phyloP scores from a whole-genome alignment of 2,113 vertebrate genomes.

The Psettodes erumei region DNA sequence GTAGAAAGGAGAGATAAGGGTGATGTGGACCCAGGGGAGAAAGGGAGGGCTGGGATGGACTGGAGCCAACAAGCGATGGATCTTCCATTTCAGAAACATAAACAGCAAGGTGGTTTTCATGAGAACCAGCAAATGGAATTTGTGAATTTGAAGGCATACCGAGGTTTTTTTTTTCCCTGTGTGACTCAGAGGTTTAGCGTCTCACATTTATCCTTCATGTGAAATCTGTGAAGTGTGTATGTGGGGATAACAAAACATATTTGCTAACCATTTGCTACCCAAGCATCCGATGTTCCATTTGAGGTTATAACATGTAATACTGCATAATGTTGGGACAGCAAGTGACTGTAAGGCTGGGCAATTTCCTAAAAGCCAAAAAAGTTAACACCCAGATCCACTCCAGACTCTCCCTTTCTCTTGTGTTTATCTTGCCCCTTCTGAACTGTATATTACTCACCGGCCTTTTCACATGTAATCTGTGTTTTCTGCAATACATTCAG shows the following conservation, averaged over 20 bases:
- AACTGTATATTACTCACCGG: not conserved
- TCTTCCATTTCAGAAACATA: conserved; percentile 68
- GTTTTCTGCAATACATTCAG: not conserved
- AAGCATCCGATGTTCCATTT: not conserved
- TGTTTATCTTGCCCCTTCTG: too few species aligned
- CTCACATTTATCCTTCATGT: conserved; percentile 24
- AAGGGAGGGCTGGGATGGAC: conserved; percentile 20
- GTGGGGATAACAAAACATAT: conserved; percentile 24
- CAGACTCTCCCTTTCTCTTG: too few species aligned
- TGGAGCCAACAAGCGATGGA: conserved; percentile 48
- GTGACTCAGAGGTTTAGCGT: conserved; percentile 48
- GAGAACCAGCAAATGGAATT: conserved; percentile 58
- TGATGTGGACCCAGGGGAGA: conserved; percentile 4
- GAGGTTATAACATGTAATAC: not conserved
- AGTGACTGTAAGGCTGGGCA: not conserved
- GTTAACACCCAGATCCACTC: not conserved
- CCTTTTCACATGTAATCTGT: not conserved
- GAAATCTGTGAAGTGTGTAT: conserved; percentile 37
- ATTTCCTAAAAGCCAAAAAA: not conserved
- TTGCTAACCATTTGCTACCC: too few species aligned
- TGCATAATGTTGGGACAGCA: not conserved
- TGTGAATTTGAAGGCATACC: conserved; percentile 55
- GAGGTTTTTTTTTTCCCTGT: not conserved
- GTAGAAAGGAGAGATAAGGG: not conserved
- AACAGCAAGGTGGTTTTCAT: conserved; percentile 58